phyloP scores from a whole-genome alignment of 2,888 invertebrate genomes.

The Pantelozetes paolii region DNA sequence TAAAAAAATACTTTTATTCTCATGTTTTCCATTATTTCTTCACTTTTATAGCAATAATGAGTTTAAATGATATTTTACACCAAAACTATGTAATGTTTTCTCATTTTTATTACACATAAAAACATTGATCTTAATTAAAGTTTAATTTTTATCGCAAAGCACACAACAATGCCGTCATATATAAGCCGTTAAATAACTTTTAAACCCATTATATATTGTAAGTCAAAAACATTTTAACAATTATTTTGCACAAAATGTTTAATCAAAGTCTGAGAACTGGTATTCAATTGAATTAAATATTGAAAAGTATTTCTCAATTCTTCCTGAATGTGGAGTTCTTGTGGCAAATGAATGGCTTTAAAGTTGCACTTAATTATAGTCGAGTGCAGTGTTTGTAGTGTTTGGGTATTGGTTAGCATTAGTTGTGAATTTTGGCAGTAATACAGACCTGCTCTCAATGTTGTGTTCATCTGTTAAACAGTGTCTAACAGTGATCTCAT shows the following conservation, averaged over 20 bases:
- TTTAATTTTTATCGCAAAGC: not conserved
- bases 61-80: not conserved
- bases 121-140: slow-evolving; percentile 7
- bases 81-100: not conserved
- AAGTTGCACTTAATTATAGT: slow-evolving; percentile 8
- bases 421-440: not conserved
- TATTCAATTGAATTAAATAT: not conserved
- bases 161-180: not conserved
- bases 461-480: not conserved
- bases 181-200: no score
- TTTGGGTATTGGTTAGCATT: not conserved
- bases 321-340: slow-evolving; percentile 22
- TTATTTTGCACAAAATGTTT: no score
- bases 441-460: slow-evolving; percentile 30
- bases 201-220: no score
- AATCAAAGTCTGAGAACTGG: no score
- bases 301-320: not conserved
- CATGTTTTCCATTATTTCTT: not conserved
- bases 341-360: not conserved
- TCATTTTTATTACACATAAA: not conserved
- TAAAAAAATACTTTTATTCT: slow-evolving; percentile 4
- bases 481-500: slow-evolving; percentile 14
- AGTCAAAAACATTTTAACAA: no score
- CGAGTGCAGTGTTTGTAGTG: not conserved
- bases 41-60: not conserved